Base-by-base conservation (phyloP, 2,888 invertebrate species). In the Calameuta pallipes region DNA sequence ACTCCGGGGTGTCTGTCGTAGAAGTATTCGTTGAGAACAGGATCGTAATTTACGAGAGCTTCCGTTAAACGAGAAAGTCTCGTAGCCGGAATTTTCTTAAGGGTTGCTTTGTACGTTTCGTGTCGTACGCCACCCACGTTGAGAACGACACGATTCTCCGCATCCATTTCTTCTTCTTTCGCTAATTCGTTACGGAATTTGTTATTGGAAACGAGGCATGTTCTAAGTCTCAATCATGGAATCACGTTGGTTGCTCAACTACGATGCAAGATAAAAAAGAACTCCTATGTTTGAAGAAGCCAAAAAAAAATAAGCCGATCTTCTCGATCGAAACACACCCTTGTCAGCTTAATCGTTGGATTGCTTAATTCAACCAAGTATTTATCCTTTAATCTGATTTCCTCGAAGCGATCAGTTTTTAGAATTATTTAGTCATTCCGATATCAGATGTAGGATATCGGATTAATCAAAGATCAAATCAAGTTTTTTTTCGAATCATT, bases 121-220 rank as follows among this genome's bases (percentile, higher is more conserved):
- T 94, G 94, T 92, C 94, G 89, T 78, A 98, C 97, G 83, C 98
- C 98, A 83, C 98, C 98, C 90, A 98, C 97, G 93, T 98, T 98
- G 90, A 98, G 94, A 92, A 98, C 97, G 89, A 98, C 97, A 90
- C 98, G 95, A 92, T 98, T 97, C 93, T 98, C 98, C 85, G 97
- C 96, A 94, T 97, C 97, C 96, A 96, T 96, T 82, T 82, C 89
- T 75, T 80, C 69, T 23, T 56, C 2, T 15, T 56, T 23, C 23
- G 15, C 23, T 23, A 23, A 23, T 41, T 41, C 15, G 15, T 41
- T 41, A 41, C 23, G 15, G 23, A 41, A 23, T 23, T 56, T 56
- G 6, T 9, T 23, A 23, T 56, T 56, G 23, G 56, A 23, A 56
- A 23, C 23, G 15, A 23, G 2, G 56, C 56, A 56, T 23, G 23